Evolutionary conservation across 2,113 vertebrate genomes (phyloP), one percentile per base, ranked within the genome.

Genomic region (Pitta sordida): DNA sequence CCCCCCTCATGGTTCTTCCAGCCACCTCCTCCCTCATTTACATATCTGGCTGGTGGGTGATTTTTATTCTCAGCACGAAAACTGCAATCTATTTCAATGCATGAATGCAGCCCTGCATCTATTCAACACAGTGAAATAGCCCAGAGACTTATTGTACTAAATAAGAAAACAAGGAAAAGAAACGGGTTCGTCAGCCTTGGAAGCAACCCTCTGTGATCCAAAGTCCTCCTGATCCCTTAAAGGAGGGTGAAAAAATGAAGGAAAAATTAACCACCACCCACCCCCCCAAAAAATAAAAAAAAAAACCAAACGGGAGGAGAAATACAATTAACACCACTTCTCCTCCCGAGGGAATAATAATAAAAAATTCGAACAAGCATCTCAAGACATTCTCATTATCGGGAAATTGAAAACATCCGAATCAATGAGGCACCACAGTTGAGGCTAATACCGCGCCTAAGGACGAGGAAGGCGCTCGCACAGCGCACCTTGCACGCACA

Each of bases 51-150:
- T 94, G 21, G 79, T 90, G 39, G 83, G 95, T 90, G 90, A 94
- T 97, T 93, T 95, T 95, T 92, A 96, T 96, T 95, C 94, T 89
- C 94, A 91, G 93, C 98, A 97, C 97, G 92, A 93, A 96, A 96
- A 96, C 96, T 93, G 97, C 97, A 96, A 97, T 83, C 94, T 91
- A 95, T 97, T 95, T 93, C 95, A 91, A 93, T 94, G 96, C 94
- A 95, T 94, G 93, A 97, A 96, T 96, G 95, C 94, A 96, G 91
- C 91, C 95, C 93, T 90, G 95, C 95, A 93, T 94, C 92, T 67
- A 88, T 89, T 96, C 76, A 63, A 79, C 68, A 86, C 90, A 65
- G 80, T 80, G 73, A 92, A 93, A 95, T 53, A 92, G 93, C 92
- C 79, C 29, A 69, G 85, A 88, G 86, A 81, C 92, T 59, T 74